phyloP scores from a whole-genome alignment of 2,888 invertebrate genomes.

The Napeogenes sylphis region DNA sequence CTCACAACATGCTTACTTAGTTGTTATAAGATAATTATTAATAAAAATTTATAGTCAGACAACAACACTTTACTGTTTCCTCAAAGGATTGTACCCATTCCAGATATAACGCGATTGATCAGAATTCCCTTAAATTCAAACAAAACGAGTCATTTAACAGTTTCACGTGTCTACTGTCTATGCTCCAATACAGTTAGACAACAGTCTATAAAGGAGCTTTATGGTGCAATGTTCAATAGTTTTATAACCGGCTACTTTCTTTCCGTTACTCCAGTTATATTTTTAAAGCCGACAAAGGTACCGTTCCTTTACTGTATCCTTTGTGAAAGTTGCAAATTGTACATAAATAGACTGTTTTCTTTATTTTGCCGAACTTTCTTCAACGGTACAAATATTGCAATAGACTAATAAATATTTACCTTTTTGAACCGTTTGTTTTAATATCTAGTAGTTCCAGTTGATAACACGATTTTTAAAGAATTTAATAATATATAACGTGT shows the following conservation, averaged over 20 bases:
- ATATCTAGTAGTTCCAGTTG: neutral
- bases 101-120: neutral
- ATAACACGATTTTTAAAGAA: no score
- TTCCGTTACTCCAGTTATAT: slow-evolving; percentile 54
- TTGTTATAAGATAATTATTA: no score
- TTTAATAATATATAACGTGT: no score
- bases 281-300: slow-evolving; percentile 57
- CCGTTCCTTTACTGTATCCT: slow-evolving; percentile 41
- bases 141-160: slow-evolving; percentile 14
- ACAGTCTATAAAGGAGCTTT: slow-evolving; percentile 32
- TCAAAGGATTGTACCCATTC: no score
- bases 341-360: slow-evolving; percentile 15
- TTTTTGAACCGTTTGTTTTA: slow-evolving; percentile 2
- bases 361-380: slow-evolving; percentile 25
- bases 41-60: no score
- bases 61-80: no score
- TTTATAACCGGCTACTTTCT: slow-evolving; percentile 44
- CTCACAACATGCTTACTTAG: no score
- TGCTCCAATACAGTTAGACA: slow-evolving; percentile 35
- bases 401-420: neutral
- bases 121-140: slow-evolving; percentile 1
- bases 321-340: slow-evolving; percentile 25
- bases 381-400: slow-evolving; percentile 14
- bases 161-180: slow-evolving; percentile 17
- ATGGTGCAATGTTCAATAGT: slow-evolving; percentile 37